phyloP scores from a whole-genome alignment of 1,140 invertebrate species.

The Cataglyphis hispanica region DNA sequence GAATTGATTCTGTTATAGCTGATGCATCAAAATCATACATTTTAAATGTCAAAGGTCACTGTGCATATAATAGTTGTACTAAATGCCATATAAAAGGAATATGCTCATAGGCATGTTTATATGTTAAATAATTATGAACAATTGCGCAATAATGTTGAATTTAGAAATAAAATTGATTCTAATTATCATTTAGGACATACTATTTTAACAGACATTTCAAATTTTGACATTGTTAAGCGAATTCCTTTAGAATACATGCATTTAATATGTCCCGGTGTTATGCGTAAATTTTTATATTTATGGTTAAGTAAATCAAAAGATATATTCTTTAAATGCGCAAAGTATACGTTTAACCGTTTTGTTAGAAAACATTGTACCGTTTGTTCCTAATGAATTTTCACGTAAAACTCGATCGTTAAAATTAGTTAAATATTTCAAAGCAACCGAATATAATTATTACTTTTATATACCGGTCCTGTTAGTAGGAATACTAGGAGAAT shows the following conservation, averaged over 20 bases:
- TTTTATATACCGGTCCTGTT: background rate
- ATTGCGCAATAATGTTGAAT: constrained; percentile 9
- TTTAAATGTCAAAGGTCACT: constrained; percentile 9
- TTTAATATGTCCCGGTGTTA: constrained; percentile 9
- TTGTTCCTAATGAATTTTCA: constrained; percentile 15
- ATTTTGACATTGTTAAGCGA: constrained; percentile 10
- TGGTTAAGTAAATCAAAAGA: constrained; percentile 18
- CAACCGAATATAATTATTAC: constrained; percentile 10
- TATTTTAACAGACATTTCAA: constrained; percentile 7
- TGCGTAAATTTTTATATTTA: constrained; percentile 25
- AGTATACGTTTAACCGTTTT: constrained; percentile 15
- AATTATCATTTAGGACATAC: constrained; percentile 1
- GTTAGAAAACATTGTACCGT: constrained; percentile 3
- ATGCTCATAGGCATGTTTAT: constrained; percentile 19
- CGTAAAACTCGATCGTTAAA: background rate
- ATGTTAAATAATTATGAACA: constrained; percentile 22
- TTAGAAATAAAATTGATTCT: background rate
- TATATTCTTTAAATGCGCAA: constrained; percentile 19
- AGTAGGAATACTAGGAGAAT: too few species aligned
- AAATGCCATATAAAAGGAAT: constrained; percentile 6
- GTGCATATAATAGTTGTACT: constrained; percentile 2
- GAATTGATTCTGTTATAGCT: constrained; percentile 10
- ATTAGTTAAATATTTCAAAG: constrained; percentile 2
- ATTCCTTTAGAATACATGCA: constrained; percentile 21
- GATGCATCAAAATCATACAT: background rate